Evolutionary conservation across 1,140 invertebrate species (phyloP).

Genomic region (Bombus waltoni): DNA sequence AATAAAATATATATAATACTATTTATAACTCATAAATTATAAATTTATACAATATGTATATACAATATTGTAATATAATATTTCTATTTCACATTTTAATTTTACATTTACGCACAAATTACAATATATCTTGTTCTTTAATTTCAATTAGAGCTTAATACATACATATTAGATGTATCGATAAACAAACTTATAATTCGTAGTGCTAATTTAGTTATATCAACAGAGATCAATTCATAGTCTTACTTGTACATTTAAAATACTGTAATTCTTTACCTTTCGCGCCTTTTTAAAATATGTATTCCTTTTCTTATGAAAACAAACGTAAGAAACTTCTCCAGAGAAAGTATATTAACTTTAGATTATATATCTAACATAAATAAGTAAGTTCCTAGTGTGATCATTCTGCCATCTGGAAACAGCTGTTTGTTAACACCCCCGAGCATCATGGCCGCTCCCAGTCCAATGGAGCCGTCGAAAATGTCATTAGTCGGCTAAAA

Average conservation of each 20-base stretch:
- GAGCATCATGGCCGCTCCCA: constrained; percentile 74
- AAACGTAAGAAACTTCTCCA: not conserved
- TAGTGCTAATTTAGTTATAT: not conserved
- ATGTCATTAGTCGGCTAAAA: constrained; percentile 69
- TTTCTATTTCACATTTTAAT: not conserved
- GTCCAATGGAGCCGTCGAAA: constrained; percentile 60
- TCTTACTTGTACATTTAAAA: not conserved
- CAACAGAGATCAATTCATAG: not conserved
- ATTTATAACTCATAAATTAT: not conserved
- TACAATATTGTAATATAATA: not conserved
- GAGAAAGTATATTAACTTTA: constrained; percentile 6
- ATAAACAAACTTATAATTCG: not conserved
- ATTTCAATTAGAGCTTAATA: not conserved
- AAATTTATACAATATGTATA: not conserved
- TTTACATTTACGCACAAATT: not conserved
- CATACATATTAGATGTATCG: not conserved
- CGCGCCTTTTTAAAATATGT: not conserved
- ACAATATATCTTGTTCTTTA: too few species aligned
- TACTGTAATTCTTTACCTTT: not conserved
- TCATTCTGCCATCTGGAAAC: constrained; percentile 67
- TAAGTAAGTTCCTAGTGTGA: constrained; percentile 11
- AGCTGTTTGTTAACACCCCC: constrained; percentile 72
- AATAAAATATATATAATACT: too few species aligned
- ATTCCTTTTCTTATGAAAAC: not conserved
- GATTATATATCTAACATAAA: not conserved